Base-by-base conservation (phyloP, 1,140 invertebrate species). In the Camponotus vicinus region DNA sequence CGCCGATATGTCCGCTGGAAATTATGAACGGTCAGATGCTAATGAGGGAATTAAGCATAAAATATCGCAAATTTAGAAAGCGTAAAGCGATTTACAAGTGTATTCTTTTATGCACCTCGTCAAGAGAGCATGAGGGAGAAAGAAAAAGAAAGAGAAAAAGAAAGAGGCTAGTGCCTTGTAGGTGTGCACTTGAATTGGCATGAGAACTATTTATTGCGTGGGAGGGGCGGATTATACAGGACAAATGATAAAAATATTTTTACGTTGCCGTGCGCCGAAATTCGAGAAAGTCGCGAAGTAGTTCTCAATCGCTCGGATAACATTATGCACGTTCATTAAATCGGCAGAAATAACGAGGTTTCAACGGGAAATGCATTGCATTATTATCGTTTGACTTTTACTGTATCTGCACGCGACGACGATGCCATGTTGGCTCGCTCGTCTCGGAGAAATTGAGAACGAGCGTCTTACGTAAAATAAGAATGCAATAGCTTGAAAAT, bases 1-100 rank as follows among this genome's bases (percentile, higher is more conserved):
- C 32, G 42, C 6, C 18, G 7, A 40, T 13, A 52, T 52, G 59
- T 15, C n/a, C 27, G 27, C 32, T 80, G 61, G 18, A 71, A 66
- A 71, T 87, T 27, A 37, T 27, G 40, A 49, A 42, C 1, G 6
- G 40, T 32, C 45, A n/a, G 59, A 37, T 59, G 63, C 49, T 90
- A 85, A 90, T 76, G 61, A 89, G 49, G 64, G 45, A 77, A 80
- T 76, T 67, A 27, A 52, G 45, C 75, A 75, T 70, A 69, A 86
- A 87, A 80, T 87, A 76, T 85, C 57, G 15, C 88, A 67, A 87
- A 80, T 71, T 71, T 90, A 90, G 89, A 90, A 90, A 90, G 89
- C 89, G 88, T 89, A 34, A 61, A 89, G 63, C 76, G 86, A 89
- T 83, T 87, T 83, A 78, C 67, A 52, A 82, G 64, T 15, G 18